Evolutionary conservation across 2,888 invertebrate genomes (phyloP).

Genomic region (Hedychridium roseum): DNA sequence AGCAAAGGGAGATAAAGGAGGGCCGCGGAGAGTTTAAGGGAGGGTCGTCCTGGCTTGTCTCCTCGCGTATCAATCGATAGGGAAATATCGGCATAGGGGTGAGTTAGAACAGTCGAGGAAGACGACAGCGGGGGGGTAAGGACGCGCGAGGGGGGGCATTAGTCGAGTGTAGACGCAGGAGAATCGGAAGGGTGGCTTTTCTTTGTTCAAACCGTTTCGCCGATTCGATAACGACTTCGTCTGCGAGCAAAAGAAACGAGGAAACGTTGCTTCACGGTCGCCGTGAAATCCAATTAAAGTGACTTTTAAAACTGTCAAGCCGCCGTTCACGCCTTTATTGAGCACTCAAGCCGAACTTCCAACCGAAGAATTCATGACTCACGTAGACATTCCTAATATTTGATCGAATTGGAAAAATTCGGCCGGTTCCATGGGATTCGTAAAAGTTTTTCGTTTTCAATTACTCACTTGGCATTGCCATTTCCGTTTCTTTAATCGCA

Average conservation of each 20-base stretch:
- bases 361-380: no score
- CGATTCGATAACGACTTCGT: slow-evolving; percentile 12
- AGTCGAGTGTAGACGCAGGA: slow-evolving; percentile 34
- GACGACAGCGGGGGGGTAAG: slow-evolving; percentile 27
- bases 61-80: slow-evolving; percentile 59
- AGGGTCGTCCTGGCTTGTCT: slow-evolving; percentile 35
- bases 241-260: slow-evolving; percentile 19
- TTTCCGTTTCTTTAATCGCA: no score
- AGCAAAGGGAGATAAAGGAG: slow-evolving; percentile 18
- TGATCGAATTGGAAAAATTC: no score
- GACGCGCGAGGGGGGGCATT: slow-evolving; percentile 59
- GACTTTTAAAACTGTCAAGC: no score
- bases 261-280: slow-evolving; percentile 8
- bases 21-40: slow-evolving; percentile 27
- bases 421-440: no score
- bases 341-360: no score
- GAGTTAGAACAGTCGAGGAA: slow-evolving; percentile 40
- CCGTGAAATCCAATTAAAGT: slow-evolving; percentile 7
- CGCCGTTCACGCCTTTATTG: no score
- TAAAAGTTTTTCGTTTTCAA: no score
- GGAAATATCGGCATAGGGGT: slow-evolving; percentile 57
- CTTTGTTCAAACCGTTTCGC: slow-evolving; percentile 33
- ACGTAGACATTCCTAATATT: no score
- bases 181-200: slow-evolving; percentile 30
- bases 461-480: no score